Evolutionary conservation across 2,797 vertebrate genomes (phyloP), one percentile per base, ranked within the genome.

Genomic region (Potorous gilbertii): DNA sequence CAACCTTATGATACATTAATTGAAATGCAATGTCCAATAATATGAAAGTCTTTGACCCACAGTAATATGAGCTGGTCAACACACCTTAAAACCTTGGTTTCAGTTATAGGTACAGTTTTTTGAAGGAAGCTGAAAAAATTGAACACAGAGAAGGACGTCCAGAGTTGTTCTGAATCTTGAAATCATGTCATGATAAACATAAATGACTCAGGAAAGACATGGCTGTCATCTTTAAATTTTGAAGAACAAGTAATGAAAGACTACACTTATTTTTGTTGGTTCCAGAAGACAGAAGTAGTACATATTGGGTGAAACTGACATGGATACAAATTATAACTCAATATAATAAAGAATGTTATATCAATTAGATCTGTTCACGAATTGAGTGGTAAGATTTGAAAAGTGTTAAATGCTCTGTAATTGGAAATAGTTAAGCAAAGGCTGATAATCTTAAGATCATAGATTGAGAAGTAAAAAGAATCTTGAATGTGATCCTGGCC

Each of bases 391-490:
- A 21, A 90, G n/a, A 52, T 1, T 92, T 52, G 56, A 56, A 52
- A 59, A 95, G 74, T 46, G 81, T n/a, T n/a, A 21, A 52, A 12
- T 94, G 54, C n/a, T 21, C 0, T 50, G 56, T 57, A 29, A 92
- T 14, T 50, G 31, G 27, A n/a, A 28, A 21, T 46, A 9, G 57
- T 96, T 59, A 93, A 91, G 27, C 66, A 93, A 34, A 95, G 1
- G 4, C 0, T 87, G 46, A 87, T 92, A 34, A 90, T 62, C 1
- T 90, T 62, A 93, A 2, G 94, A 62, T 74, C 92, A 29, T 90
- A 54, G 24, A 90, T 91, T 74, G 74, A 14, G 46, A 95, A 96
- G 92, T 90, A 81, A 52, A 81, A 74, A 40, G 21, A 81, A 81
- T 21, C 66, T 81, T 74, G 18, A 40, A 74, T 10, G 5, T 14